Percentiles rank a stretch among this genome's conserved stretches.
These are phyloP conservation scores for Frankliniella fusca DNA, from an alignment of 2,888 invertebrate genomes.

Conservation along the genomic window DNA sequence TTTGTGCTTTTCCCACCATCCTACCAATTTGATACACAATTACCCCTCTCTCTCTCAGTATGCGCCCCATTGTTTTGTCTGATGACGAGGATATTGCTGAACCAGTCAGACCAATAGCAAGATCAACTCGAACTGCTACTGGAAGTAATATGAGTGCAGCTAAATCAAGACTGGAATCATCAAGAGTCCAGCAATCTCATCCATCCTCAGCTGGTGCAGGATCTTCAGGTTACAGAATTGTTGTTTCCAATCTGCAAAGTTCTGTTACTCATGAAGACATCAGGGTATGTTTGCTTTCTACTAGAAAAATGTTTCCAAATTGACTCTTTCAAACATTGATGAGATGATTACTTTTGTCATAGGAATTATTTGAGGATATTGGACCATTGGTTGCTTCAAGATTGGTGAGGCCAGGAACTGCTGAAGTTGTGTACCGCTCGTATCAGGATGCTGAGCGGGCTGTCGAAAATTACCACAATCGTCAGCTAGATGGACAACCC, in stretches of 20 bases:
- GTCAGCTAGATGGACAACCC: slow-evolving; percentile 88
- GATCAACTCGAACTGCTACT: slow-evolving; percentile 40
- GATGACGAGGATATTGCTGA: slow-evolving; percentile 21
- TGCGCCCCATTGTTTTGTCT: neutral
- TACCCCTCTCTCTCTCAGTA: neutral
- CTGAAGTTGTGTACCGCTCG: slow-evolving; percentile 85
- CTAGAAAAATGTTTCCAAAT: no score
- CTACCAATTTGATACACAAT: no score
- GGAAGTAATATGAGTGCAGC: slow-evolving; percentile 45
- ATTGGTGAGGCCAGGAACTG: slow-evolving; percentile 79
- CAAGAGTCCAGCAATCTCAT: neutral
- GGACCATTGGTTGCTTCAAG: slow-evolving; percentile 80
- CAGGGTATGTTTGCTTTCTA: slow-evolving; percentile 55
- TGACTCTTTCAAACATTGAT: no score
- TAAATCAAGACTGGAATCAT: neutral
- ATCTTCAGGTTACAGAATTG: slow-evolving; percentile 71
- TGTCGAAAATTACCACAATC: slow-evolving; percentile 87
- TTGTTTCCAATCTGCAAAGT: slow-evolving; percentile 83
- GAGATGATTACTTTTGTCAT: slow-evolving; percentile 29
- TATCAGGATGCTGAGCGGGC: slow-evolving; percentile 83
- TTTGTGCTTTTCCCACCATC: no score
- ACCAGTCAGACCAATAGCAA: slow-evolving; percentile 38
- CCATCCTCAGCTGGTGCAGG: slow-evolving; percentile 24
- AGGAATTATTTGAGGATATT: slow-evolving; percentile 92
- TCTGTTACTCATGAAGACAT: slow-evolving; percentile 88